Base-by-base conservation (phyloP, 2,113 vertebrate genomes). In the Axis porcinus region DNA sequence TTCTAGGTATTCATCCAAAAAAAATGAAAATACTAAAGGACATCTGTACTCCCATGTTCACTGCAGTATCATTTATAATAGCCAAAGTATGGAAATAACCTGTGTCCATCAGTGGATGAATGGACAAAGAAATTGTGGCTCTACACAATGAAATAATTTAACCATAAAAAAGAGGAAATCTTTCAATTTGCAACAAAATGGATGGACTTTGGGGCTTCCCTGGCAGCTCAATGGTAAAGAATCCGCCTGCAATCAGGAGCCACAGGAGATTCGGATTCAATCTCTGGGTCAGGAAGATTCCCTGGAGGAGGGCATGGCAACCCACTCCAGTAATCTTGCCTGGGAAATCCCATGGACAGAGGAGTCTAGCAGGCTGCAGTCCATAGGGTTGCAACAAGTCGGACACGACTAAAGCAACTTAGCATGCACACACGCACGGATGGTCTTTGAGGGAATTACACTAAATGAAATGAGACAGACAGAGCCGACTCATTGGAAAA, bases 311-410 rank as follows among this genome's bases (percentile, higher is more conserved):
- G 64, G 17, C n/a, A 36, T 70, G 9, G n/a, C 64, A 36, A 12
- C 19, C 64, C 64, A 36, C n/a, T 70, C 64, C 64, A 70, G 64
- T 70, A 23, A 36, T 70, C n/a, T 70, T 70, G n/a, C 19, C 64
- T 36, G 64, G 64, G 36, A 5, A 23, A 70, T 36, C n/a, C n/a
- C 19, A 70, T 3, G 9, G 19, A 36, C n/a, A 23, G n/a, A 70
- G n/a, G 19, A 36, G n/a, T 19, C 17, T 1, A 70, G 64, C 2
- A 0, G n/a, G 17, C 17, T 70, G 21, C n/a, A 36, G n/a, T 19
- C n/a, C 19, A 70, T 36, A 36, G n/a, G 17, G 64, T 36, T 17
- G 0, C n/a, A 36, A 70, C 36, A n/a, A 36, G 19, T 70, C 2
- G 0, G 64, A 36, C n/a, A 36, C 5, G 1, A 70, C 64, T 36